A percentile compares a stretch with the other conserved stretches of the same genome.
These are phyloP conservation scores for Epiblema foenella DNA, from an alignment of 2,888 invertebrate genomes.

Conservation along the genomic window DNA sequence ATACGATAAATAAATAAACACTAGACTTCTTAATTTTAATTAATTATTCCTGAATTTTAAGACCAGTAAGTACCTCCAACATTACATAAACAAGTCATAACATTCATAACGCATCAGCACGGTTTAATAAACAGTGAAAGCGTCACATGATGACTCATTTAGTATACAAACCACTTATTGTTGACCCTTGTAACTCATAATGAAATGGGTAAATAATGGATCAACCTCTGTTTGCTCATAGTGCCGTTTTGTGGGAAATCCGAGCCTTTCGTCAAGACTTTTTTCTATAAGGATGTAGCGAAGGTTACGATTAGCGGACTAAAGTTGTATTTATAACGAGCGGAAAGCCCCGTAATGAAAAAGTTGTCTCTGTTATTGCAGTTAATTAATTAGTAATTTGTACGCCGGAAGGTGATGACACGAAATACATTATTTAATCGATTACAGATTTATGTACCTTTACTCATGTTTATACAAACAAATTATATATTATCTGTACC, in stretches of 20 bases:
- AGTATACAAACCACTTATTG: slow-evolving; percentile 45
- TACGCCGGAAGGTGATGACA: too few species aligned
- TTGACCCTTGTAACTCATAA: slow-evolving; percentile 44
- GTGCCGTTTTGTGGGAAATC: slow-evolving; percentile 44
- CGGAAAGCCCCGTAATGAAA: not conserved
- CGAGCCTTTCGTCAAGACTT: slow-evolving; percentile 41
- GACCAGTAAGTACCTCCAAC: not conserved
- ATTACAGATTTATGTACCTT: too few species aligned
- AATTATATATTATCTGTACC: too few species aligned
- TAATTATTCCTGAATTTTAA: slow-evolving; percentile 49
- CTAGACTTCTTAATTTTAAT: not conserved
- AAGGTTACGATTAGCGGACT: not conserved
- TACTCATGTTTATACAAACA: too few species aligned
- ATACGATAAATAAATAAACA: too few species aligned
- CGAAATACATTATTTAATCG: too few species aligned
- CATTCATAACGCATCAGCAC: slow-evolving; percentile 36
- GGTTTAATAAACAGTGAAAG: slow-evolving; percentile 58
- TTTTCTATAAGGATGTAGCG: slow-evolving; percentile 14
- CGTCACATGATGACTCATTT: slow-evolving; percentile 50
- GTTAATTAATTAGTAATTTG: not conserved
- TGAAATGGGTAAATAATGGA: slow-evolving; percentile 29
- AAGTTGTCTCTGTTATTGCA: not conserved
- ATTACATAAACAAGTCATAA: slow-evolving; percentile 27
- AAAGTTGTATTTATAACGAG: not conserved
- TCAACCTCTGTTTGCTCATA: slow-evolving; percentile 46